phyloP scores from a whole-genome alignment of 2,797 vertebrate genomes.

The Chelonia mydas region DNA sequence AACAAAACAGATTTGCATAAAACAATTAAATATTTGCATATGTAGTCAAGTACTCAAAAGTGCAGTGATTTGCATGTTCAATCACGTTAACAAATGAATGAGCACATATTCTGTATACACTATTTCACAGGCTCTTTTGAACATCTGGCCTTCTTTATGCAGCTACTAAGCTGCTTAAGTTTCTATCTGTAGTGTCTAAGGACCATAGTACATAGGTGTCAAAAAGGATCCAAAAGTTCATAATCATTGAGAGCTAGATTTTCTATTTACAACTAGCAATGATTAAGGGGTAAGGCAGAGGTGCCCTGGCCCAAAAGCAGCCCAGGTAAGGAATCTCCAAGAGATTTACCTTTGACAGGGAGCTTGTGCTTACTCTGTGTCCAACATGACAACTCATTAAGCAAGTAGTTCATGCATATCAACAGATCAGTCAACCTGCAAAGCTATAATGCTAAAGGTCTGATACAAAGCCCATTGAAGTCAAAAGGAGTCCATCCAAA shows the following conservation, averaged over 20 bases:
- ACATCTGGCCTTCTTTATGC: neutral
- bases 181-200: neutral
- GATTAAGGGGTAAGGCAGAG: neutral
- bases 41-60: neutral
- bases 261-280: neutral
- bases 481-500: neutral
- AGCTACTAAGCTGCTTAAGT: neutral
- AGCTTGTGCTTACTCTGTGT: no score
- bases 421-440: slow-evolving; percentile 27
- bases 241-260: neutral
- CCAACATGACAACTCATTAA: slow-evolving; percentile 29
- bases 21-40: neutral
- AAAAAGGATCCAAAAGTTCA: neutral
- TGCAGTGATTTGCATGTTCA: neutral
- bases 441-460: slow-evolving; percentile 7
- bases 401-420: slow-evolving; percentile 41
- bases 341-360: neutral
- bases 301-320: neutral
- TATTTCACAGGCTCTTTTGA: neutral
- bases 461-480: neutral
- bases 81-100: neutral
- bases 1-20: neutral
- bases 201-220: neutral
- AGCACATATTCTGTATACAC: neutral
- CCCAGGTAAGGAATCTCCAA: neutral